Base-by-base conservation (phyloP, 2,113 vertebrate genomes). In the Cyprinodon brontotheroides region DNA sequence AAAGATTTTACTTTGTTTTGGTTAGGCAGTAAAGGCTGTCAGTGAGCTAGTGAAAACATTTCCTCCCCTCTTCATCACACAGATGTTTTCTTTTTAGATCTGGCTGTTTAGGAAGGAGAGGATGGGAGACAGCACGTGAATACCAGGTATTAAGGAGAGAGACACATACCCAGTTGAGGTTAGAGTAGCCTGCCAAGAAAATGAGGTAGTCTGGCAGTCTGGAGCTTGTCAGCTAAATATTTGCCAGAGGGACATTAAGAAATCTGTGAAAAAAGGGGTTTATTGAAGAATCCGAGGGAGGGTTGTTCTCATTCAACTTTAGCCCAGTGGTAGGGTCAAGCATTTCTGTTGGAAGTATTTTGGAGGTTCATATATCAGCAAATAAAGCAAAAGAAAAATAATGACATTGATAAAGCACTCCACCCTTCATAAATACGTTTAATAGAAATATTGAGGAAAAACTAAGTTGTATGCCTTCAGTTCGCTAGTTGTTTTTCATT, bases 221-320 rank as follows among this genome's bases (percentile, higher is more conserved):
- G 87, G 89, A 92, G 82, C 88, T 70, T 91, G 81, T 91, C 90
- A 84, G 84, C 87, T 93, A 92, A 93, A 94, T 92, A 93, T 94
- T 94, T 93, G 88, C 78, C 81, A 87, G 79, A 78, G 88, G 84
- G 85, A 88, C 79, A 83, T 85, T 89, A 84, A 79, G 77, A 71
- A 43, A 87, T 90, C 86, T 80, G 87, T 87, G 78, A 89, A 91
- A 66, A n/a, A 88, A 89, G 78, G 79, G 76, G 78, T 75, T 71
- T 86, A 87, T 86, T 87, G 86, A 86, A 80, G 77, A 78, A 85
- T 85, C 78, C 78, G 36, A 29, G 70, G 84, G 75, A 64, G 72
- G 73, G 85, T 90, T 84, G 72, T 89, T 78, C 80, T 74, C 77
- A 78, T 84, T 86, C 86, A 81, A 83, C 82, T 85, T 70, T 11